Evolutionary conservation across 2,888 invertebrate species (phyloP), one percentile per base, ranked within the genome.

Genomic region (Brachyptera risi): DNA sequence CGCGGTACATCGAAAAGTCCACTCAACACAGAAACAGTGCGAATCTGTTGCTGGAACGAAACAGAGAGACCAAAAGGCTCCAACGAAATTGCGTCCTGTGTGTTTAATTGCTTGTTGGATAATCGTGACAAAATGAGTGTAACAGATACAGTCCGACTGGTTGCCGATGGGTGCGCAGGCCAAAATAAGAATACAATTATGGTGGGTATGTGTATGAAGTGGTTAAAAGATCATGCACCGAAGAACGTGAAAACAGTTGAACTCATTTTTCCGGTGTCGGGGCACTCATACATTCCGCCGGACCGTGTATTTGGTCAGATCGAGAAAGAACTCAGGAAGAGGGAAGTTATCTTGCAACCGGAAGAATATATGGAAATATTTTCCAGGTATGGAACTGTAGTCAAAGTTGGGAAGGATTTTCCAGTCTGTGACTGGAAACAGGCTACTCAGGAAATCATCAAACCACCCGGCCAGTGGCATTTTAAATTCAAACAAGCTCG

Each of bases 121-220:
- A 23, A 23, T 9, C 15, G 17, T 19, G 40, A 31, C 17, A 23
- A 50, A 17, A 17, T 61, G 50, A n/a, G 23, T 15, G 40, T 26
- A 5, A 15, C 24, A n/a, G 51, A 47, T 37, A 61, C 44, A 1
- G 60, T 71, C 57, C 67, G 68, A 21, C 64, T 72, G 26, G 61
- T 70, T 31, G 66, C 70, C 23, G 72, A 71, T 65, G 70, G 69
- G 27, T 72, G 70, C 59, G 68, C 64, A 23, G 69, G 71, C 17
- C 70, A 71, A 63, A 72, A 70, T 59, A 71, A 70, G 61, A 71
- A 70, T 64, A 63, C 67, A 3, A 68, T 63, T 7, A 62, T 71
- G 62, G 38, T 68, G 26, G 67, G 63, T 31, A 69, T 71, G 68
- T 66, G 61, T 42, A 54, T 56, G 40, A 64, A 63, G 50, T 70